Percentiles rank a stretch among this genome's conserved stretches.
phyloP scores from a whole-genome alignment of 2,888 invertebrate genomes.

The Neocrepidodera transversa region DNA sequence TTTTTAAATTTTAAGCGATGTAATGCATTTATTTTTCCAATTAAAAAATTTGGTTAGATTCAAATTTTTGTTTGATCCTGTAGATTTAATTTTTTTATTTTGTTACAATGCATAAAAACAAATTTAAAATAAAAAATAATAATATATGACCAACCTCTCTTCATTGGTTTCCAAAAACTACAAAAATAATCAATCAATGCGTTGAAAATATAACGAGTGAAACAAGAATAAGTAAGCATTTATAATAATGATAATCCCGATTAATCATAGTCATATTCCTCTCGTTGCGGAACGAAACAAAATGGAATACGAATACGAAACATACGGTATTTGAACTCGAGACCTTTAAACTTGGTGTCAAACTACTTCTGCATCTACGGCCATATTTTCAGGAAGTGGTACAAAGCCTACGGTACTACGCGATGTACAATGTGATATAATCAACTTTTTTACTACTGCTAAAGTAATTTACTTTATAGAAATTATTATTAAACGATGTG shows the following conservation, averaged over 20 bases:
- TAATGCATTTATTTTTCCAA: no score
- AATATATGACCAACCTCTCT: no score
- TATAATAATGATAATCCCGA: constrained; percentile 51
- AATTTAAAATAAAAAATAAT: no score
- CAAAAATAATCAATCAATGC: no score
- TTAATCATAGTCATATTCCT: constrained; percentile 54
- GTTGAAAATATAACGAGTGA: constrained; percentile 29
- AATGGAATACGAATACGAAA: constrained; percentile 42
- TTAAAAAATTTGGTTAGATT: no score
- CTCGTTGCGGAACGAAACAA: constrained; percentile 42
- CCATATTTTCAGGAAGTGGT: constrained; percentile 34
- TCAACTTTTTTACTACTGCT: constrained; percentile 30
- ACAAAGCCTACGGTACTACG: constrained; percentile 27
- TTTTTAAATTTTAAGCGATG: no score
- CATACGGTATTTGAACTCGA: constrained; percentile 57
- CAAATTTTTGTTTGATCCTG: no score
- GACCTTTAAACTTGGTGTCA: constrained; percentile 55
- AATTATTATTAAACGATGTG: constrained; percentile 28
- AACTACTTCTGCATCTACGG: constrained; percentile 46
- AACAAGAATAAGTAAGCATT: constrained; percentile 43
- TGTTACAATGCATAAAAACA: no score
- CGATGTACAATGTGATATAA: constrained; percentile 26
- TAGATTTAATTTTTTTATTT: no score
- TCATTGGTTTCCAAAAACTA: no score
- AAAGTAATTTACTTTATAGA: constrained; percentile 24